Evolutionary conservation across 2,797 vertebrate species (phyloP).

Genomic region (Leucoraja ocellata): DNA sequence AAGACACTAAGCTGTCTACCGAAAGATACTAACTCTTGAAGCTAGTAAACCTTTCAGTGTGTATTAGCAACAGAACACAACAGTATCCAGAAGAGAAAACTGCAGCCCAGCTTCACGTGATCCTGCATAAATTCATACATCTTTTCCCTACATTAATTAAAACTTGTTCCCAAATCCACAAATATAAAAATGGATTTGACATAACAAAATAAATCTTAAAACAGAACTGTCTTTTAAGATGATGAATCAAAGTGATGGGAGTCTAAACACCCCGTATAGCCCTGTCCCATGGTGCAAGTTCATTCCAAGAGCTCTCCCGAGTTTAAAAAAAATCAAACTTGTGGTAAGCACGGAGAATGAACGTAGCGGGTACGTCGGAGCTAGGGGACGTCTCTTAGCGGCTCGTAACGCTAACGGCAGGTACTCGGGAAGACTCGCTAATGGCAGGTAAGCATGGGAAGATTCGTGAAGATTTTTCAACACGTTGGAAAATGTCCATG

Average conservation of each 20-base stretch:
- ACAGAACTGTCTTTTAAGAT: neutral
- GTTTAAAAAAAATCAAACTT: too few relatives aligned
- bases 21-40: neutral
- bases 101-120: neutral
- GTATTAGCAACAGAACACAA: neutral
- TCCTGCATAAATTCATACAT: neutral
- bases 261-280: neutral
- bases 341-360: too few relatives aligned
- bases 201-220: neutral
- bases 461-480: too few relatives aligned
- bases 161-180: neutral
- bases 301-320: too few relatives aligned
- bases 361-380: too few relatives aligned
- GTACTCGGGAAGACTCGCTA: too few relatives aligned
- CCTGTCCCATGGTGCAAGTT: too few relatives aligned
- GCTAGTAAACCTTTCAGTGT: neutral
- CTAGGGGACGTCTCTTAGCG: too few relatives aligned
- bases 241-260: neutral
- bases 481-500: too few relatives aligned
- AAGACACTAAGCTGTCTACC: neutral
- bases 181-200: neutral
- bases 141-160: conserved; percentile 16
- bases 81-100: neutral
- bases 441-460: too few relatives aligned
- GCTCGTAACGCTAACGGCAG: too few relatives aligned